Evolutionary conservation across 2,113 vertebrate species (phyloP).

Genomic region (Zosterops pallidus): DNA sequence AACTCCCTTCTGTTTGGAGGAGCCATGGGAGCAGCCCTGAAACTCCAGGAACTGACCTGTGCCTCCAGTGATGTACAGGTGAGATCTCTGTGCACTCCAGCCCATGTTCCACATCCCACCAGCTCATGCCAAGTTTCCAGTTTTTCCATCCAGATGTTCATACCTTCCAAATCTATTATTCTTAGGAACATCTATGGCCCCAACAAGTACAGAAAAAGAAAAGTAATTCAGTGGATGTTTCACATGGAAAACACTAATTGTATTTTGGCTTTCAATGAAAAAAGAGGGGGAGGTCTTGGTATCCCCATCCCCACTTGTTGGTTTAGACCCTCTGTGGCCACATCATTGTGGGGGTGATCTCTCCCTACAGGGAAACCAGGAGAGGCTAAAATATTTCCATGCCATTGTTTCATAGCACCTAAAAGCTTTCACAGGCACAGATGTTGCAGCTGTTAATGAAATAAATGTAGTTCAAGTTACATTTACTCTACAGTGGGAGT

Average conservation of each 20-base stretch:
- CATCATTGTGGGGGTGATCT: not conserved
- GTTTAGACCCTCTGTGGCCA: not conserved
- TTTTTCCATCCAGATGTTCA: not conserved
- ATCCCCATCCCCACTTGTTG: not conserved
- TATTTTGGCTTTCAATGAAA: not conserved
- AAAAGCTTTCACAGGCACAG: not conserved
- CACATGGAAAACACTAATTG: not conserved
- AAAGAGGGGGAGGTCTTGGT: fast-evolving
- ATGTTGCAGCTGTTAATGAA: not conserved
- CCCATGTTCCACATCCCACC: fast-evolving
- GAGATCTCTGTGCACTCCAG: not conserved
- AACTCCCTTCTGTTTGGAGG: not conserved
- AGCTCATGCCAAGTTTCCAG: not conserved
- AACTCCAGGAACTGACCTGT: not conserved
- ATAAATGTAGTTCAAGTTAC: not conserved
- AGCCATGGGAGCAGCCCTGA: not conserved
- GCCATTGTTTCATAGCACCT: not conserved
- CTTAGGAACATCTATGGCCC: not conserved
- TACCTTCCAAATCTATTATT: not conserved
- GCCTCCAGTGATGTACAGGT: not conserved
- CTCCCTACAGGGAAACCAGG: not conserved
- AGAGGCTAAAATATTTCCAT: not conserved
- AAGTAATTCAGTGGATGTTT: not conserved
- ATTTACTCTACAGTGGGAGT: not conserved
- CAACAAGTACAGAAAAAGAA: not conserved